Percentiles rank a stretch among this genome's conserved stretches.
These are phyloP conservation scores for Pelecanus crispus DNA, from an alignment of 2,113 vertebrate species.

Conservation along the genomic window DNA sequence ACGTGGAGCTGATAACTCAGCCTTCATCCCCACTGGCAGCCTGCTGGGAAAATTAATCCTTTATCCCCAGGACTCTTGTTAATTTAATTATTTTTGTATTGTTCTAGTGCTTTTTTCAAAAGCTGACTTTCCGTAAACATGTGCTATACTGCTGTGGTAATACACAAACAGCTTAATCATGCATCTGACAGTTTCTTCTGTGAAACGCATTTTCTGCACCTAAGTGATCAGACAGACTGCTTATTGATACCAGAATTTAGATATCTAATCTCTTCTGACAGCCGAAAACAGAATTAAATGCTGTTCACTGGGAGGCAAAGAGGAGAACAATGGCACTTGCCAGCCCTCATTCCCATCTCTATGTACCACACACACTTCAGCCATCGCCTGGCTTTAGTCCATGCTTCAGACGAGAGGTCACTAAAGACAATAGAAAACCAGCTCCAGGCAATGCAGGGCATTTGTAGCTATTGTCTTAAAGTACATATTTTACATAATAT, in stretches of 20 bases:
- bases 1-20: not conserved
- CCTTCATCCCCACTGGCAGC: not conserved
- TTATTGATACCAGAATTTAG: not conserved
- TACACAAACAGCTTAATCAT: not conserved
- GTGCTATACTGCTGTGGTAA: not conserved
- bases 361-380: not conserved
- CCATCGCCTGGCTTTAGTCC: not conserved
- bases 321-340: slow-evolving; percentile 49
- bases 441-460: not conserved
- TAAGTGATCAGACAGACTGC: not conserved
- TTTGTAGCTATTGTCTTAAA: not conserved
- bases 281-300: not conserved
- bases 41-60: not conserved
- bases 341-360: slow-evolving; percentile 27
- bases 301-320: not conserved
- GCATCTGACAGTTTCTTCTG: not conserved
- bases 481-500: not conserved
- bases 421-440: not conserved
- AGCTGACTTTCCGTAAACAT: not conserved
- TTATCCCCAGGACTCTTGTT: not conserved
- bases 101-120: not conserved
- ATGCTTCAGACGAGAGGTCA: not conserved
- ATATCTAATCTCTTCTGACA: slow-evolving; percentile 40
- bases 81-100: slow-evolving; percentile 39
- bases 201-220: not conserved